Percentiles rank a stretch among this genome's conserved stretches.
Conservation (phyloP, 2,797 vertebrate genomes). For the Siniperca obscura region DNA sequence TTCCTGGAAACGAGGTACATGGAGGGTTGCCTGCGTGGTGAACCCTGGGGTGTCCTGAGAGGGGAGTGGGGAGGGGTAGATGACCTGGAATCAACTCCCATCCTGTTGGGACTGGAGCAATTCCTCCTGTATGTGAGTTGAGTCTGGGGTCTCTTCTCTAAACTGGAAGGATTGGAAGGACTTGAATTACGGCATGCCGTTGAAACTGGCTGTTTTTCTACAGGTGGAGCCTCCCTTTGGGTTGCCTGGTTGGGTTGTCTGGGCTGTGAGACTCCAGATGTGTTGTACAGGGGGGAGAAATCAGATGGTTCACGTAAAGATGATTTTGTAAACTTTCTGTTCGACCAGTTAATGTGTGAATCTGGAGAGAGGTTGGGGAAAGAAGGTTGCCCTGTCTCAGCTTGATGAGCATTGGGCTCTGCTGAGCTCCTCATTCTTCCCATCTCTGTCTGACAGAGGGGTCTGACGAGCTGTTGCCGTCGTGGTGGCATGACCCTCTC, state of each 20-base stretch:
- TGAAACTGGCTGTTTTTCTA: slow-evolving; percentile 63
- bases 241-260: slow-evolving; percentile 59
- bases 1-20: slow-evolving; percentile 81
- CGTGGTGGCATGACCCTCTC: slow-evolving; percentile 80
- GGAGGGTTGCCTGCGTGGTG: slow-evolving; percentile 79
- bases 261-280: slow-evolving; percentile 50
- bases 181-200: slow-evolving; percentile 58
- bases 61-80: slow-evolving; percentile 82
- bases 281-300: slow-evolving; percentile 76
- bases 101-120: slow-evolving; percentile 81
- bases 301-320: slow-evolving; percentile 77
- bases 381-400: slow-evolving; percentile 40
- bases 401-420: slow-evolving; percentile 58
- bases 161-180: slow-evolving; percentile 61
- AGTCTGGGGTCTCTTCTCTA: slow-evolving; percentile 80
- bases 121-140: slow-evolving; percentile 80
- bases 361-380: slow-evolving; percentile 46
- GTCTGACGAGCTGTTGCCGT: slow-evolving; percentile 83
- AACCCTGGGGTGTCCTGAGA: slow-evolving; percentile 78
- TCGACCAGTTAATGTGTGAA: slow-evolving; percentile 56
- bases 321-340: slow-evolving; percentile 65
- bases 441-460: slow-evolving; percentile 82
- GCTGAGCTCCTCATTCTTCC: slow-evolving; percentile 68
- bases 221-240: slow-evolving; percentile 59
- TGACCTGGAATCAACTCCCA: slow-evolving; percentile 71